phyloP scores from a whole-genome alignment of 2,797 vertebrate species.

The Limnodromus scolopaceus region DNA sequence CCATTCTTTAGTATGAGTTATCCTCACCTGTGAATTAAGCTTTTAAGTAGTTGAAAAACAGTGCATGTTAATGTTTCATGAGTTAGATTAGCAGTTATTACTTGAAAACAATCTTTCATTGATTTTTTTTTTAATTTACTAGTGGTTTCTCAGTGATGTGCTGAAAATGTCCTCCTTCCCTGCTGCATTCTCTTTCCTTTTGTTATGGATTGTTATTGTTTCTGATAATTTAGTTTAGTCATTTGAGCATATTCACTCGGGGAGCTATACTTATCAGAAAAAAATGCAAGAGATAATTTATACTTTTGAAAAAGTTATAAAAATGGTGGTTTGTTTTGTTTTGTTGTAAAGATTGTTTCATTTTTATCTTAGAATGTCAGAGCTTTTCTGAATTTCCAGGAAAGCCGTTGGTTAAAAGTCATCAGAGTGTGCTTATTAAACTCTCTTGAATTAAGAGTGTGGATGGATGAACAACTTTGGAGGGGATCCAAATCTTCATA shows the following conservation, averaged over 20 bases:
- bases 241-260: not conserved
- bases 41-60: not conserved
- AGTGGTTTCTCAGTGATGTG: not conserved
- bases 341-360: not conserved
- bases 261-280: not conserved
- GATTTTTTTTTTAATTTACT: not conserved
- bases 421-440: conserved; percentile 47
- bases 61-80: not conserved
- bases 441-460: not conserved
- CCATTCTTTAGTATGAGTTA: not conserved
- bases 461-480: conserved; percentile 31
- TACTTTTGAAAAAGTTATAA: not conserved
- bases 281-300: not conserved
- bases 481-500: conserved; percentile 23
- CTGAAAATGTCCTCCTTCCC: not conserved
- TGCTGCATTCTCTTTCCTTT: not conserved
- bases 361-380: conserved; percentile 2
- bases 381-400: not conserved
- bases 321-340: not conserved
- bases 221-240: not conserved
- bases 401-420: not conserved
- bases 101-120: not conserved
- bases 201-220: not conserved
- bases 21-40: not conserved
- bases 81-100: not conserved